Evolutionary conservation across 2,113 vertebrate species (phyloP).

Genomic region (Trematocara stigmaticum): DNA sequence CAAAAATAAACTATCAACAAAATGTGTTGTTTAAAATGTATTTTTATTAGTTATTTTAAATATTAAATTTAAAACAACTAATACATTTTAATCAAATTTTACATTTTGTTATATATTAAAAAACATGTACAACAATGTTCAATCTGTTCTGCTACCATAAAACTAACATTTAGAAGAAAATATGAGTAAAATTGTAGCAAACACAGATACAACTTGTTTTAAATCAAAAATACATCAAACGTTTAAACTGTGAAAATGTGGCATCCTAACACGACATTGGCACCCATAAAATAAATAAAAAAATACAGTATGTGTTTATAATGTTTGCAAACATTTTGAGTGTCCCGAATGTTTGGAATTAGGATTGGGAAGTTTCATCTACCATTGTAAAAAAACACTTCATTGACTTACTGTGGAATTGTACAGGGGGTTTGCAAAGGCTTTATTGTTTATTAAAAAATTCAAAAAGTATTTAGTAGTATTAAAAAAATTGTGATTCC

Average conservation of each 20-base stretch:
- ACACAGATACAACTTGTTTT: not conserved
- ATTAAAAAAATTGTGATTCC: not conserved
- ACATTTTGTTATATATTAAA: not conserved
- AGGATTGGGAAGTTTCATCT: not conserved
- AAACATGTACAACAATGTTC: not conserved
- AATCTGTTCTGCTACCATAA: not conserved
- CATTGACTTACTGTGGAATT: not conserved
- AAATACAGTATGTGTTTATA: not conserved
- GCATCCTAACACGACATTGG: not conserved
- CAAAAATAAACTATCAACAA: too few relatives aligned
- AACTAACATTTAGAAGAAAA: not conserved
- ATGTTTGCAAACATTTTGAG: not conserved
- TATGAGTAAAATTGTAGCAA: not conserved
- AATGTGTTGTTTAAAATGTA: too few relatives aligned
- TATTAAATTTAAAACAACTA: too few relatives aligned
- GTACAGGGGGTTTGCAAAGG: not conserved
- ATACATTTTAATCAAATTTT: accelerated
- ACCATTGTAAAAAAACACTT: accelerated
- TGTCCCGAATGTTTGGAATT: not conserved
- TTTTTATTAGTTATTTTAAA: too few relatives aligned
- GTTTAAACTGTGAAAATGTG: not conserved
- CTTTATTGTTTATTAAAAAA: not conserved
- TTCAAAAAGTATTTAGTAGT: not conserved
- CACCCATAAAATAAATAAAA: not conserved
- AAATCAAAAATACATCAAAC: not conserved